Conservation (phyloP, 2,888 invertebrate genomes). For the Oscheius sp. region DNA sequence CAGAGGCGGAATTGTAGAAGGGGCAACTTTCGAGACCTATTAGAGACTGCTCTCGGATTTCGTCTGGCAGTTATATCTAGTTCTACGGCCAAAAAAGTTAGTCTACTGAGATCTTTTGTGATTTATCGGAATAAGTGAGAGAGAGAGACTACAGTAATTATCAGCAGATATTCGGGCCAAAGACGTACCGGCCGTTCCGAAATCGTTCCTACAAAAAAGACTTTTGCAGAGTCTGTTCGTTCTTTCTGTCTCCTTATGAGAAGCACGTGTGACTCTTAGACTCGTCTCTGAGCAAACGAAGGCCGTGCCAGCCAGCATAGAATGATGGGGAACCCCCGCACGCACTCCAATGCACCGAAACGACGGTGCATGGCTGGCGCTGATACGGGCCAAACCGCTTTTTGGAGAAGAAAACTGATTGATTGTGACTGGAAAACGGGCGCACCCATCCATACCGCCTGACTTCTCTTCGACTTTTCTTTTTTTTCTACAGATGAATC, state of each 20-base stretch:
- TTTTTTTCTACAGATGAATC: not conserved
- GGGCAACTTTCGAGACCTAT: too few relatives aligned
- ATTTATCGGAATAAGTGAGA: too few relatives aligned
- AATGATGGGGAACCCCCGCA: conserved; percentile 15
- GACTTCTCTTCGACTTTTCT: not conserved
- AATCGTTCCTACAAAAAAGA: not conserved
- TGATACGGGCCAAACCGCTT: conserved; percentile 1
- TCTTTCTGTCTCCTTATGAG: conserved; percentile 15
- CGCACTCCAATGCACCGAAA: conserved; percentile 25
- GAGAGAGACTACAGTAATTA: too few relatives aligned
- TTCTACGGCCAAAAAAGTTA: too few relatives aligned
- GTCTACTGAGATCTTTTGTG: too few relatives aligned
- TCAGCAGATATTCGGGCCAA: too few relatives aligned
- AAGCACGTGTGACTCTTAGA: conserved; percentile 6
- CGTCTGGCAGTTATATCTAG: too few relatives aligned
- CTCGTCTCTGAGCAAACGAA: conserved; percentile 18
- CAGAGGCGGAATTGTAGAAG: too few relatives aligned
- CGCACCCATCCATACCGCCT: too few relatives aligned
- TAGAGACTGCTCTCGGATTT: too few relatives aligned
- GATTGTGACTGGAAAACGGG: not conserved
- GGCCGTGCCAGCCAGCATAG: conserved; percentile 6
- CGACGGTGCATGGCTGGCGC: too few relatives aligned
- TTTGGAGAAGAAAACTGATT: conserved; percentile 4
- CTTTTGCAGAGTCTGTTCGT: conserved; percentile 9
- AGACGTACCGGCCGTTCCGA: too few relatives aligned